A percentile compares a stretch with the other conserved stretches of the same genome.
These are phyloP conservation scores for Danio albolineatus DNA, from an alignment of 2,797 vertebrate species.

Conservation along the genomic window DNA sequence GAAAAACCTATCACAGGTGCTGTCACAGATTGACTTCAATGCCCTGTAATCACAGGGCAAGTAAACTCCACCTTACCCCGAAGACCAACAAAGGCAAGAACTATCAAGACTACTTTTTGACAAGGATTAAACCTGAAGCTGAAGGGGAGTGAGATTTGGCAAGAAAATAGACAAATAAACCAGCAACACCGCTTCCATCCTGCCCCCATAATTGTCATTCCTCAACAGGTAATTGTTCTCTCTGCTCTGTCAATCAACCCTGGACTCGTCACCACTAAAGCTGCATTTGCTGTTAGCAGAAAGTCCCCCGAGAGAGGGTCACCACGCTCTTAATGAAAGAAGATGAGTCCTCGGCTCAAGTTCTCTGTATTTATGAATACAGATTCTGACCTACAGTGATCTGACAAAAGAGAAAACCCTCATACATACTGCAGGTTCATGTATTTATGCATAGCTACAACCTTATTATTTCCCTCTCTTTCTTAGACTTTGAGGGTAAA, in stretches of 20 bases:
- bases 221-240: constrained; percentile 84
- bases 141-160: constrained; percentile 51
- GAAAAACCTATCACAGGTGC: background rate
- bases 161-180: constrained; percentile 53
- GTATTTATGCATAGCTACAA: constrained; percentile 60
- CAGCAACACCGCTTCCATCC: constrained; percentile 64
- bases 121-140: constrained; percentile 41
- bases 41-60: constrained; percentile 51
- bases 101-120: constrained; percentile 44
- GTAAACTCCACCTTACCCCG: constrained; percentile 47
- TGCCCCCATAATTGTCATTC: constrained; percentile 72
- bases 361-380: constrained; percentile 57
- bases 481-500: constrained; percentile 57
- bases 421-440: constrained; percentile 12
- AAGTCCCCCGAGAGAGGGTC: constrained; percentile 55
- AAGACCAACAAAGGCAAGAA: constrained; percentile 19
- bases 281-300: constrained; percentile 67
- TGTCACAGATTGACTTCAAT: constrained; percentile 17
- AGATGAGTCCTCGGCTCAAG: constrained; percentile 68
- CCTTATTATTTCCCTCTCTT: constrained; percentile 65
- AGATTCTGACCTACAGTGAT: constrained; percentile 11
- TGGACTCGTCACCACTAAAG: constrained; percentile 61
- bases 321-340: constrained; percentile 74
- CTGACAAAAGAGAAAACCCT: constrained; percentile 2
- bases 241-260: constrained; percentile 87